Evolutionary conservation across 2,797 vertebrate species (phyloP), one percentile per base, ranked within the genome.

Genomic region (Sciurus vulgaris): DNA sequence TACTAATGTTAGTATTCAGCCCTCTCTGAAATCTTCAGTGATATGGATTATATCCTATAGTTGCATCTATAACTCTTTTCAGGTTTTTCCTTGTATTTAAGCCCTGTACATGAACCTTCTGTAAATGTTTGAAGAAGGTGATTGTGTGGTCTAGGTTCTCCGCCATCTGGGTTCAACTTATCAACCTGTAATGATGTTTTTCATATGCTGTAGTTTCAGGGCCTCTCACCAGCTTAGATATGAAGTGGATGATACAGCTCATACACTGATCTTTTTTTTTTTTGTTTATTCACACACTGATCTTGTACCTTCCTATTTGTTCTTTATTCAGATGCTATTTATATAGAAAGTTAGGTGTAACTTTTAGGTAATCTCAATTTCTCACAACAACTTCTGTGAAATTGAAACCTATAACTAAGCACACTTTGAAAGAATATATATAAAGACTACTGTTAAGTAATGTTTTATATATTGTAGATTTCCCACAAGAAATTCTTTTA

Each of bases 401-500:
- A 74, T 13, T 35, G 67, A 87, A 92, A 85, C 54, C 77, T 92
- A 2, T 47, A 92, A 76, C 65, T 54, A 54, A 73, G 38, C 67
- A 67, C 47, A 51, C 18, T 38, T 82, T 51, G 47, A 72, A 92
- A 92, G 17, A 59, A 26, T 61, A 59, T n/a, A 22, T 33, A 44
- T 28, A 41, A 65, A 77, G 73, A 47, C 41, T 65, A 47, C 38
- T 89, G 11, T 76, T 76, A 61, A 24, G 47, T 78, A 54, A 56
- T 87, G 30, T 77, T 85, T 85, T 81, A 11, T 73, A 6, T 73
- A 18, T 86, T 77, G 35, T 3, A 89, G 70, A 76, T 74, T 87
- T 77, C 35, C 85, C 93, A 33, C 28, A 56, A 77, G 77, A 44
- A 59, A 82, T 91, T 73, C 79, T 84, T 84, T 74, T 51, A 92